A percentile compares a stretch with the other conserved stretches of the same genome.
phyloP scores from a whole-genome alignment of 2,797 vertebrate species.

The Mus caroli region DNA sequence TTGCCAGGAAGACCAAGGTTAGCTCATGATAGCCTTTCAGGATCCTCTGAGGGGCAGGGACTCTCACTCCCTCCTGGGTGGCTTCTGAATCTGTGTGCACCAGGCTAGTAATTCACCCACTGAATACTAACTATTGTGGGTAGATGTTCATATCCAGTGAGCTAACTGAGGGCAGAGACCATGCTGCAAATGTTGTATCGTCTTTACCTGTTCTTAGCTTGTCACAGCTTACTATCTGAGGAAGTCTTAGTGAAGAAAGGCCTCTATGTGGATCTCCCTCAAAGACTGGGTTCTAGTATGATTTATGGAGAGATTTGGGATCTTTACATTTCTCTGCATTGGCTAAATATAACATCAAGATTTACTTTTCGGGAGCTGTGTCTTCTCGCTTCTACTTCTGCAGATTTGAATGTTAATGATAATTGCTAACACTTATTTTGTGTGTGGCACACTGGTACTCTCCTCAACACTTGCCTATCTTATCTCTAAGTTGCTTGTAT shows the following conservation, averaged over 20 bases:
- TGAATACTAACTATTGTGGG: not conserved
- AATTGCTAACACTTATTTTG: not conserved
- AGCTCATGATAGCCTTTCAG: not conserved
- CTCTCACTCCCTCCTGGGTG: not conserved
- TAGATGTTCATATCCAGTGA: not conserved
- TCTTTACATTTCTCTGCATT: constrained; percentile 18
- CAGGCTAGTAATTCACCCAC: not conserved
- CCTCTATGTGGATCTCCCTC: not conserved
- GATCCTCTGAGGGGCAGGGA: not conserved
- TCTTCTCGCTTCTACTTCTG: not conserved
- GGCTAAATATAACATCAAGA: not conserved
- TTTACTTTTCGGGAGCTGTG: not conserved
- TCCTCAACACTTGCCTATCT: not conserved
- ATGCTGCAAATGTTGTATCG: not conserved
- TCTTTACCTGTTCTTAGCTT: not conserved
- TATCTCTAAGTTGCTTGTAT: not conserved
- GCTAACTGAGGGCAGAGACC: not conserved
- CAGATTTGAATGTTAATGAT: not conserved
- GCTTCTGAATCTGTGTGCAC: not conserved
- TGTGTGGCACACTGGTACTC: no score
- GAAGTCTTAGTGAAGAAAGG: not conserved
- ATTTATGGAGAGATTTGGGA: not conserved
- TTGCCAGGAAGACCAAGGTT: not conserved
- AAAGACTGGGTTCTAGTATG: not conserved
- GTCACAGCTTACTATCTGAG: not conserved